Percentiles rank a stretch among this genome's conserved stretches.
Evolutionary conservation across 2,113 vertebrate species (phyloP).

Genomic region (Rattus norvegicus): DNA sequence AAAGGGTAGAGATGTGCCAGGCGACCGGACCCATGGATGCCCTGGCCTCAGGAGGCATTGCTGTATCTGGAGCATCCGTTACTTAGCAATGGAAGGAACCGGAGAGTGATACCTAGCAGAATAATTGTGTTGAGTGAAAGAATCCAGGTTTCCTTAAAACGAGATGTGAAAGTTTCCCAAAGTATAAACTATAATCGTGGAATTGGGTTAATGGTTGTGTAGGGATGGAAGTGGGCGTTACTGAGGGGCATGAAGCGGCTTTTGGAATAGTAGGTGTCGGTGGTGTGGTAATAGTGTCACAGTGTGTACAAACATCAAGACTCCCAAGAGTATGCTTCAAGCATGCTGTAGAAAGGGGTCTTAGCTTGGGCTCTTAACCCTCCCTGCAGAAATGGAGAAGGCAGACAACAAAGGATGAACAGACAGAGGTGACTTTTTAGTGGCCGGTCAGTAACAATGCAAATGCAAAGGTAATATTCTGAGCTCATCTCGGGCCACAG

Average conservation of each 20-base stretch:
- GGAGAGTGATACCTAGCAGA: not conserved
- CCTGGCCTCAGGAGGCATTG: not conserved
- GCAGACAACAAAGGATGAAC: not conserved
- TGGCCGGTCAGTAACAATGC: not conserved
- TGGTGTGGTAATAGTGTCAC: not conserved
- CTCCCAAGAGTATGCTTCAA: not conserved
- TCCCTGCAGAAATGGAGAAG: not conserved
- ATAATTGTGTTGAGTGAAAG: not conserved
- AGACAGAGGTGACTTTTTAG: not conserved
- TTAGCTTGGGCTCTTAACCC: not conserved
- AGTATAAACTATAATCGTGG: not conserved
- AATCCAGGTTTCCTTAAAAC: not conserved
- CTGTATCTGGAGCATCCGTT: not conserved
- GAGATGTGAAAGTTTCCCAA: not conserved
- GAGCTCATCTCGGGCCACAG: not conserved
- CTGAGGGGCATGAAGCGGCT: not conserved
- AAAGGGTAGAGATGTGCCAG: not conserved
- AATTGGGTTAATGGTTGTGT: not conserved
- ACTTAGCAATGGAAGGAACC: not conserved
- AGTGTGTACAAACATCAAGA: not conserved
- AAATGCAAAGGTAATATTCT: not conserved
- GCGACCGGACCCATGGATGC: too few species aligned
- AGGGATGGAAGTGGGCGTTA: not conserved
- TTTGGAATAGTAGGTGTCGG: not conserved
- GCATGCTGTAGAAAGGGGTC: not conserved